Base-by-base conservation (phyloP, 2,888 invertebrate genomes). In the Tachina grossa region DNA sequence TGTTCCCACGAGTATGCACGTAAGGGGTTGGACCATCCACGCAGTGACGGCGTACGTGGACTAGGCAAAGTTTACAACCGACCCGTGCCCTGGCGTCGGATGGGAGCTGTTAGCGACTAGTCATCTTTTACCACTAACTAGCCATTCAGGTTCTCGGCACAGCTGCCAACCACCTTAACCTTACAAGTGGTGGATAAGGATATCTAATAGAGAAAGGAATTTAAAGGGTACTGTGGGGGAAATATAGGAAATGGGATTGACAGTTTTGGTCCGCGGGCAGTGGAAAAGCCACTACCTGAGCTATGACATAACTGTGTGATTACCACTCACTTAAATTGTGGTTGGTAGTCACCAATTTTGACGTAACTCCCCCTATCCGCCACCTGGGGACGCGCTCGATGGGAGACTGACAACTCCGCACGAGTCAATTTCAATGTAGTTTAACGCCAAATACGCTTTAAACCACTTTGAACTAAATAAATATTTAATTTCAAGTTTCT, bases 301-400 rank as follows among this genome's bases (percentile, higher is more conserved):
- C 39, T 49, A 47, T 47, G 57, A 16, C 57, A 72, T 57, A n/a
- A n/a, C 31, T 72, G 9, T 41, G 39, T 57, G 49, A 72, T 41
- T 31, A 57, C 11, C n/a, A 45, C 31, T 31, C 31, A 22, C 1
- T 55, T 9, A 1, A 14, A 39, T 39, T 5, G 31, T 39, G 22
- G 3, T 45, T 45, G 14, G 9, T 41, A 14, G 43, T 19, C 19
- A 43, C 14, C 19, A 69, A 14, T 16, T 22, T 69, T 72, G 72
- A 39, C 47, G 14, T 16, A 59, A 19, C 72, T 72, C 57, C 80
- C 79, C 80, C 80, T 72, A 80, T 71, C 69, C 69, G 71, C 79
- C 71, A 63, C 51, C 78, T 47, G 71, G 79, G 69, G 78, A 78
- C 78, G 79, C 79, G 79, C 71, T 71, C 79, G 79, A 74, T 81